Percentiles rank a stretch among this genome's conserved stretches.
Conservation (phyloP, 2,797 vertebrate species). For the Percopsis omiscomaycus region DNA sequence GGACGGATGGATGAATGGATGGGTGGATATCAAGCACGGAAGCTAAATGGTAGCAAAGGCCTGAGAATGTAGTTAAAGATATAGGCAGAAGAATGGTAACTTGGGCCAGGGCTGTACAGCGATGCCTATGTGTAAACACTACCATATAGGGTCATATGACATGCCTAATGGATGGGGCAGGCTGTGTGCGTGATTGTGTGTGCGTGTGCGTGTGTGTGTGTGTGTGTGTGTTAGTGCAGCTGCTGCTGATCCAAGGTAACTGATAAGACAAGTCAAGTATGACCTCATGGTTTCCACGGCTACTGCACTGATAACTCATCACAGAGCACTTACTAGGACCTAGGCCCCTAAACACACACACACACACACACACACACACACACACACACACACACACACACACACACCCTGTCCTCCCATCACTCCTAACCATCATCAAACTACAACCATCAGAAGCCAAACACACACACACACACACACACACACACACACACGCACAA, state of each 20-base stretch:
- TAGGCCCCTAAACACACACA: neutral
- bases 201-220: neutral
- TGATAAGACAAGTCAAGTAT: slow-evolving; percentile 59
- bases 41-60: too few species aligned
- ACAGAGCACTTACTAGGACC: slow-evolving; percentile 33
- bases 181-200: neutral
- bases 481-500: neutral
- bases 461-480: neutral
- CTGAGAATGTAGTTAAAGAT: too few species aligned
- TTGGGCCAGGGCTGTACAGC: too few species aligned
- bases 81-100: too few species aligned
- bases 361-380: neutral
- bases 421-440: too few species aligned
- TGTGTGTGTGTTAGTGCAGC: slow-evolving; percentile 63
- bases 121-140: too few species aligned
- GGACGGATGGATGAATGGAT: too few species aligned
- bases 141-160: too few species aligned
- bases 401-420: neutral
- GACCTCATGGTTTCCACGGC: slow-evolving; percentile 66
- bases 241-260: slow-evolving; percentile 55
- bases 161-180: too few species aligned
- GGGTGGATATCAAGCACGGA: too few species aligned
- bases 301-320: slow-evolving; percentile 62
- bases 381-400: neutral
- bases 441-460: too few species aligned